Conservation (phyloP, 2,113 vertebrate genomes). For the Acanthochromis polyacanthus region DNA sequence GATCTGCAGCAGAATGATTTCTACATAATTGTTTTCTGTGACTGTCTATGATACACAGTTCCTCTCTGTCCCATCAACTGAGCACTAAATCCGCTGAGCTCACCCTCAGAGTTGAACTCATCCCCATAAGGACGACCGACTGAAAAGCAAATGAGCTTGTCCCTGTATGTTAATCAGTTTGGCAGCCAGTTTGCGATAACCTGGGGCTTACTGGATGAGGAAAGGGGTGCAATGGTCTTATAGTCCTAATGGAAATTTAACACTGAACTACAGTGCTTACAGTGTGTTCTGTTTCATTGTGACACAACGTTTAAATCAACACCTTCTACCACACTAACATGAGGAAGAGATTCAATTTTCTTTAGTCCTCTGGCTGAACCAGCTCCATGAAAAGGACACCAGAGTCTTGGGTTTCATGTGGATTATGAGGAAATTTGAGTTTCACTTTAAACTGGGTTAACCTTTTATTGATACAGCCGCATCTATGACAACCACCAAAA, state of each 20-base stretch:
- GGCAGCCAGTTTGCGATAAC: slow-evolving; percentile 30
- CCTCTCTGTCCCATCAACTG: slow-evolving; percentile 20
- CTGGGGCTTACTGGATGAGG: slow-evolving; percentile 5
- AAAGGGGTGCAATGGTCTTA: slow-evolving; percentile 5
- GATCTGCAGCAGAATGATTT: slow-evolving; percentile 22
- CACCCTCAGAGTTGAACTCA: slow-evolving; percentile 17
- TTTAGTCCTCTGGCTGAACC: slow-evolving; percentile 7
- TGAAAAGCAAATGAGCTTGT: slow-evolving; percentile 48
- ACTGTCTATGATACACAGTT: slow-evolving; percentile 9
- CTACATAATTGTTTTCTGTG: slow-evolving; percentile 26
- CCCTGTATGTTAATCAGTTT: slow-evolving; percentile 56
- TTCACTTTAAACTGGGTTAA: slow-evolving; percentile 58
- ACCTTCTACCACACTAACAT: slow-evolving; percentile 1
- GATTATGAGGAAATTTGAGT: slow-evolving; percentile 44
- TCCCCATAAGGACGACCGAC: slow-evolving; percentile 7
- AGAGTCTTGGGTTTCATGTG: slow-evolving; percentile 29
- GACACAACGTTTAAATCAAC: slow-evolving; percentile 30
- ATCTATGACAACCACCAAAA: slow-evolving; percentile 53
- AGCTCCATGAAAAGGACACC: slow-evolving; percentile 11
- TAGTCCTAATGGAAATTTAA: not conserved
- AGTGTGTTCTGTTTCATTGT: not conserved
- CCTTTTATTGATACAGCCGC: slow-evolving; percentile 59
- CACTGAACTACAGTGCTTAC: no score
- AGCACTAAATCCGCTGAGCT: slow-evolving; percentile 26
- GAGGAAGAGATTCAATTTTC: slow-evolving; percentile 2